These are phyloP conservation scores for Andricus quercusramuli DNA, from an alignment of 2,888 invertebrate species.

Conservation along the genomic window DNA sequence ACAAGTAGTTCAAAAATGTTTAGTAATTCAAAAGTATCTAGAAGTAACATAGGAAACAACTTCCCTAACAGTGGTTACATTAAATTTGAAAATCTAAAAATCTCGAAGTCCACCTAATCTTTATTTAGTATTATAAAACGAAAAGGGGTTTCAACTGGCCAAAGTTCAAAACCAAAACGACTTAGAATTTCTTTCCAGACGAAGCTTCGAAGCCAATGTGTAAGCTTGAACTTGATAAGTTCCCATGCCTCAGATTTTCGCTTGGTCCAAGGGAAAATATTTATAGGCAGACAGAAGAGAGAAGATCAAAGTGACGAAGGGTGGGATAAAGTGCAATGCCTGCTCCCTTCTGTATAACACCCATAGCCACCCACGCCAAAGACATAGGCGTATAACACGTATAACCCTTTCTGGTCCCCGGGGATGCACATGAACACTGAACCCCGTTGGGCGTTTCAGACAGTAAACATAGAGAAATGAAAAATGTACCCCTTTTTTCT, in stretches of 20 bases:
- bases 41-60: too few relatives aligned
- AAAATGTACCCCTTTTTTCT: slow-evolving; percentile 2
- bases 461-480: slow-evolving; percentile 37
- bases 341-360: slow-evolving; percentile 4
- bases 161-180: too few relatives aligned
- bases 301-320: slow-evolving; percentile 25
- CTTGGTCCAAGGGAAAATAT: neutral
- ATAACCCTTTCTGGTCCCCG: neutral
- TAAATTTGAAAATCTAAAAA: too few relatives aligned
- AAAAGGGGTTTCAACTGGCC: too few relatives aligned
- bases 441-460: slow-evolving; percentile 14
- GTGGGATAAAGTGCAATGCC: slow-evolving; percentile 33
- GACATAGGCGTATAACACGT: neutral
- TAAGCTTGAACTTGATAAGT: neutral
- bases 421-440: slow-evolving; percentile 14
- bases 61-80: too few relatives aligned
- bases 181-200: neutral
- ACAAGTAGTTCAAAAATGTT: too few relatives aligned
- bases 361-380: neutral
- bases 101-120: too few relatives aligned
- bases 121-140: too few relatives aligned
- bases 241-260: neutral
- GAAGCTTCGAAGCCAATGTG: neutral
- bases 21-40: too few relatives aligned
- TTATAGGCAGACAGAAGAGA: neutral